A percentile compares a stretch with the other conserved stretches of the same genome.
These are phyloP conservation scores for Limanda limanda DNA, from an alignment of 2,113 vertebrate species.

Conservation along the genomic window DNA sequence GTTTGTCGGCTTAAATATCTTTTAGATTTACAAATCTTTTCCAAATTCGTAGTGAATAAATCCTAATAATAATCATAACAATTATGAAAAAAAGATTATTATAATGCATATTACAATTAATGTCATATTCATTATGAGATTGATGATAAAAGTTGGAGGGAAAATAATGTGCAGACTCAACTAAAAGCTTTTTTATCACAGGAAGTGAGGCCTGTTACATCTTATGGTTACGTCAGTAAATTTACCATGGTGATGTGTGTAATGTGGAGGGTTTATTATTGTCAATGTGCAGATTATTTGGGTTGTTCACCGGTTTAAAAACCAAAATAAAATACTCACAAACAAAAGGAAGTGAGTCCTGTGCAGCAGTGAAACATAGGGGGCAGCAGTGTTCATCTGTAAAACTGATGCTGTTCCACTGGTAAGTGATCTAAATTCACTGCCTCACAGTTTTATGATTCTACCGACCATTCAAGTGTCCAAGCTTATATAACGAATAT, in stretches of 20 bases:
- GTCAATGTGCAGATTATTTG: no score
- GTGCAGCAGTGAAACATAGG: constrained; percentile 9
- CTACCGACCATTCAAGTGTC: background rate
- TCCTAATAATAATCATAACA: background rate
- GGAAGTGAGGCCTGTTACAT: no score
- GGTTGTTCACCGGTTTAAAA: no score
- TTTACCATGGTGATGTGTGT: no score
- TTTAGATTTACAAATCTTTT: background rate
- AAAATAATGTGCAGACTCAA: constrained; percentile 4
- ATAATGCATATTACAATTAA: background rate
- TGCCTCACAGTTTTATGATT: background rate
- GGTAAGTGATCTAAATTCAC: background rate
- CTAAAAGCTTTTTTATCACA: constrained; percentile 1
- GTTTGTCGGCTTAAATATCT: no score
- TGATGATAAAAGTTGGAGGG: background rate
- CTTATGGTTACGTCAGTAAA: no score
- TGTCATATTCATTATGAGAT: background rate
- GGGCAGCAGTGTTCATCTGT: constrained; percentile 33
- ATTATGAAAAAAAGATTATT: background rate
- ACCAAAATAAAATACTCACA: no score
- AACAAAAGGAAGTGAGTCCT: background rate
- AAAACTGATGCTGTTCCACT: background rate
- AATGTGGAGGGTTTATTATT: no score
- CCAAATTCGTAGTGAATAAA: background rate
- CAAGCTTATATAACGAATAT: no score